phyloP scores from a whole-genome alignment of 2,113 vertebrate species.

The Raja brachyura region DNA sequence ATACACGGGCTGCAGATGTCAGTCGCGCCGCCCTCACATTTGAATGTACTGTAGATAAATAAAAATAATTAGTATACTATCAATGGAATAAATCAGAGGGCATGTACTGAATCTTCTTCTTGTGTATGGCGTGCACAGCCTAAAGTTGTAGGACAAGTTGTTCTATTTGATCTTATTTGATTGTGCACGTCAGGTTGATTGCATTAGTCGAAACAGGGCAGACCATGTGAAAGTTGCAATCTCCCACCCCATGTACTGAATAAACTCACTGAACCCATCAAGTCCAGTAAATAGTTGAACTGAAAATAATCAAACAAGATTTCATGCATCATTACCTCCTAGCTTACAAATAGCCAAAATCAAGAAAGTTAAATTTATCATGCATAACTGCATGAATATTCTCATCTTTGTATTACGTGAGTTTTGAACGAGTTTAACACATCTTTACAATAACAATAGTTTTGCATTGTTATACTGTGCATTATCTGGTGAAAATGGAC shows the following conservation, averaged over 20 bases:
- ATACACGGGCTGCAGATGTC: too few species aligned
- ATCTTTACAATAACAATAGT: not conserved
- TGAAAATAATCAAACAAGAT: not conserved
- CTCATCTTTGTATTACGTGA: not conserved
- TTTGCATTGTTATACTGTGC: not conserved
- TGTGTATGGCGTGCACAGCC: too few species aligned
- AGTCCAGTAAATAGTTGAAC: not conserved
- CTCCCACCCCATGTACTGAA: not conserved
- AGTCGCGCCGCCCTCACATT: too few species aligned
- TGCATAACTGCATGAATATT: not conserved
- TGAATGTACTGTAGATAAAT: not conserved
- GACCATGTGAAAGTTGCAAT: too few species aligned
- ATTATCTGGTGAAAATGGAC: not conserved
- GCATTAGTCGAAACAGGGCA: too few species aligned
- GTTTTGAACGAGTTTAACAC: not conserved
- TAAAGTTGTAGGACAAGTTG: too few species aligned
- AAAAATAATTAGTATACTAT: not conserved
- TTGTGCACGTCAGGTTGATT: too few species aligned
- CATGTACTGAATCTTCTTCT: not conserved
- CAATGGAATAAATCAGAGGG: not conserved
- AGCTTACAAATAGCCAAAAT: not conserved
- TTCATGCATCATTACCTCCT: not conserved
- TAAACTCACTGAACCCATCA: slow-evolving; percentile 9
- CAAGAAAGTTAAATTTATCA: not conserved
- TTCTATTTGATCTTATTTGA: too few species aligned